Percentiles rank a stretch among this genome's conserved stretches.
Evolutionary conservation across 2,888 invertebrate genomes (phyloP).

Genomic region (Bugulina stolonifera): DNA sequence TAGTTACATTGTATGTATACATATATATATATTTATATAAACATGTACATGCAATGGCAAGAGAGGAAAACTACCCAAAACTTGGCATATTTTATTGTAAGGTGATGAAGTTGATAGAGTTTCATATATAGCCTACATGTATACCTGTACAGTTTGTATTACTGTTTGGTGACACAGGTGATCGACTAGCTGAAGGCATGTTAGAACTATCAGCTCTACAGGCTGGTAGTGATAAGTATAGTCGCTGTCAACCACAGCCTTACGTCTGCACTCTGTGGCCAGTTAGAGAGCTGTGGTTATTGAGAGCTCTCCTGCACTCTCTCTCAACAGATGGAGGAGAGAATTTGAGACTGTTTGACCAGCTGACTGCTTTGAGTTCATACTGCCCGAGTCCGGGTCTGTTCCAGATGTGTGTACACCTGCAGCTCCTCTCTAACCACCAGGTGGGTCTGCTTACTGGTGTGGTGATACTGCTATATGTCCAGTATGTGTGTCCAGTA

Average conservation of each 20-base stretch:
- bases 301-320: neutral
- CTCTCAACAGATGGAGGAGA: neutral
- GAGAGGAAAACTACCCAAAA: too few species aligned
- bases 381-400: neutral
- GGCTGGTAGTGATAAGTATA: neutral
- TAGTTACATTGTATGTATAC: neutral
- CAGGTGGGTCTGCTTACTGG: too few species aligned
- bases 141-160: too few species aligned
- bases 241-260: neutral
- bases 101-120: too few species aligned
- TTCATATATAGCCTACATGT: too few species aligned
- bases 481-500: too few species aligned
- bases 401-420: neutral
- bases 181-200: neutral
- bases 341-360: too few species aligned
- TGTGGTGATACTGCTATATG: too few species aligned
- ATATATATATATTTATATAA: neutral
- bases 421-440: neutral
- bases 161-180: neutral
- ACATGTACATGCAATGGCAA: too few species aligned
- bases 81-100: too few species aligned
- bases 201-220: neutral
- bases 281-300: conserved; percentile 6
- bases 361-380: neutral
- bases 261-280: neutral